Base-by-base conservation (phyloP, 2,797 vertebrate species). In the Gephyroberyx darwinii region DNA sequence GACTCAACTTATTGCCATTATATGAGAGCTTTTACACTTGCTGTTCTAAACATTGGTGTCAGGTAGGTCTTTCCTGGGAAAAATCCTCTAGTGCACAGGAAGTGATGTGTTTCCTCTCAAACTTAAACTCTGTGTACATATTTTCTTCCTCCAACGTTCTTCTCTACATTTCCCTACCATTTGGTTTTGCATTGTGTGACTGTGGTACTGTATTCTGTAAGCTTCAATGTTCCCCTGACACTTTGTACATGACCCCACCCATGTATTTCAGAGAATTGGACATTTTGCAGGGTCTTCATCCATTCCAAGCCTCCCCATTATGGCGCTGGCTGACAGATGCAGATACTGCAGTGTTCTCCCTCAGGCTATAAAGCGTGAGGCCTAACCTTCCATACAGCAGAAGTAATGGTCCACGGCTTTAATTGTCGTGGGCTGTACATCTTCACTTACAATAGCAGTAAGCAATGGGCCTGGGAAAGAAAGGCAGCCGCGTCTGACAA, bases 351-450 rank as follows among this genome's bases (percentile, higher is more conserved):
- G 81, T 81, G 88, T 69, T 86, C 88, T 88, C 86, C 80, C 83
- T 71, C 80, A 39, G 84, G 87, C 92, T 90, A 90, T 86, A 89
- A 92, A 91, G 90, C 86, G 88, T 77, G 82, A 83, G 83, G 86
- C 82, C 82, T 90, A 91, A 91, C 86, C 86, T 87, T 91, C 89
- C 87, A 81, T 92, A 85, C 89, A 87, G 86, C 84, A 83, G 85
- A 92, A 93, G 91, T 93, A 94, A 94, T 93, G 91, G 92, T 89
- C 91, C 93, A 92, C 92, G 89, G 93, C 93, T 93, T 92, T 93
- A 93, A 93, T 94, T 94, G 91, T 92, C 87, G 82, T 82, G 73
- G 84, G 89, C 91, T 84, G 92, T 94, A 93, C 91, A 93, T 94
- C 92, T 93, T 94, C 92, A 90, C 89, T 91, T 92, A 94, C 92